These are phyloP conservation scores for Lethenteron camtschaticum DNA, from an alignment of 2,113 vertebrate genomes.

Conservation along the genomic window DNA sequence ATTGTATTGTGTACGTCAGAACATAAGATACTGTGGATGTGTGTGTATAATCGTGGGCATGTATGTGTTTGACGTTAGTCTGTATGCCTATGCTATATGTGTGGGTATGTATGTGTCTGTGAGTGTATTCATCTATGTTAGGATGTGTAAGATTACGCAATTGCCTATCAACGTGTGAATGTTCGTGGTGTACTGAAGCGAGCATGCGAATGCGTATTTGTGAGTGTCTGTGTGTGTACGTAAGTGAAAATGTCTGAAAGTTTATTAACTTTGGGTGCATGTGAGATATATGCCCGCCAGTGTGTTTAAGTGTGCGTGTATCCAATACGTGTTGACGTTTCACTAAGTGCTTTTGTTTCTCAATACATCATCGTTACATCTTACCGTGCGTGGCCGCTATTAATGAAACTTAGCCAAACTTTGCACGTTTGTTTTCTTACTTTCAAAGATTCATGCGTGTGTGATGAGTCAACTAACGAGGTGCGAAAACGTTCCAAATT, in stretches of 20 bases:
- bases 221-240: background rate
- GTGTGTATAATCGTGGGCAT: background rate
- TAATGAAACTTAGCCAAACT: background rate
- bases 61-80: background rate
- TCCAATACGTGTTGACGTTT: too few relatives aligned
- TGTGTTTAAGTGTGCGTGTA: slow-evolving; percentile 1
- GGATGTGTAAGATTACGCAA: background rate
- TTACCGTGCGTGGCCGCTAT: background rate
- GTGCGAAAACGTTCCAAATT: too few relatives aligned
- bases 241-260: background rate
- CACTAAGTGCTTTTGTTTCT: background rate
- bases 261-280: background rate
- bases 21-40: background rate
- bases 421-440: background rate
- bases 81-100: background rate
- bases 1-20: background rate
- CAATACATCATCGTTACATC: background rate
- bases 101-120: slow-evolving; percentile 6
- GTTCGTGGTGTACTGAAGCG: background rate
- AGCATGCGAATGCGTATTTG: background rate
- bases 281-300: background rate
- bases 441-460: background rate
- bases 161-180: slow-evolving; percentile 1
- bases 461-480: too few relatives aligned
- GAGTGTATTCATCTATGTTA: slow-evolving; percentile 2